These are phyloP conservation scores for Papilio dardanus DNA, from an alignment of 1,140 invertebrate genomes.

Conservation along the genomic window DNA sequence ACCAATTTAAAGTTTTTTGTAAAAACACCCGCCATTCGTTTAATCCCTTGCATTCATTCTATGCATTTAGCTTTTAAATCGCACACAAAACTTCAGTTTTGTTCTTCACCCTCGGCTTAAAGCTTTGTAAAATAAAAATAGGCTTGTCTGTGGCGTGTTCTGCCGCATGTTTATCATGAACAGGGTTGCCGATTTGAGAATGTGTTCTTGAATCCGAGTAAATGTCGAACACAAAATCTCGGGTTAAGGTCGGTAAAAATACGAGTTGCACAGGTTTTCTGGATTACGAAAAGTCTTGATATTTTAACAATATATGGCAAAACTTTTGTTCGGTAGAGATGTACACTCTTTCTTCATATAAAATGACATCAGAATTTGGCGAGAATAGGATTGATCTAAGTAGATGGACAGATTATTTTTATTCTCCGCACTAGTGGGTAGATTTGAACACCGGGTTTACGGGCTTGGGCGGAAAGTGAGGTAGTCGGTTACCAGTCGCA, in stretches of 20 bases:
- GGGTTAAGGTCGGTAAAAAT: background rate
- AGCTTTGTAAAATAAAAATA: slow-evolving; percentile 31
- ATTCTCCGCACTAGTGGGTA: no score
- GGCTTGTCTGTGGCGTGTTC: slow-evolving; percentile 32
- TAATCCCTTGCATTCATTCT: slow-evolving; percentile 33
- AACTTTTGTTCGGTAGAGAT: no score
- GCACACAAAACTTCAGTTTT: slow-evolving; percentile 35
- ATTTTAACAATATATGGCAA: background rate
- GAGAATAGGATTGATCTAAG: no score
- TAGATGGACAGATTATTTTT: no score
- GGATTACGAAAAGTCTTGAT: background rate
- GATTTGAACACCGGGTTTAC: no score
- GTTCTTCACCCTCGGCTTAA: slow-evolving; percentile 29
- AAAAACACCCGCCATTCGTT: slow-evolving; percentile 30
- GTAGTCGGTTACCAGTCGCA: no score
- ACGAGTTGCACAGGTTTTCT: background rate
- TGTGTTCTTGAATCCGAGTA: background rate
- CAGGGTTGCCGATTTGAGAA: slow-evolving; percentile 14
- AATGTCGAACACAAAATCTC: slow-evolving; percentile 13
- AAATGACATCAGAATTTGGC: no score
- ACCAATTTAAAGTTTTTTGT: slow-evolving; percentile 36
- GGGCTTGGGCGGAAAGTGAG: no score
- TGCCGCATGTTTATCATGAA: slow-evolving; percentile 26
- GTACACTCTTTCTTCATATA: no score
- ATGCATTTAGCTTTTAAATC: slow-evolving; percentile 35